phyloP scores from a whole-genome alignment of 2,888 invertebrate genomes.

The Andrena bucephala region DNA sequence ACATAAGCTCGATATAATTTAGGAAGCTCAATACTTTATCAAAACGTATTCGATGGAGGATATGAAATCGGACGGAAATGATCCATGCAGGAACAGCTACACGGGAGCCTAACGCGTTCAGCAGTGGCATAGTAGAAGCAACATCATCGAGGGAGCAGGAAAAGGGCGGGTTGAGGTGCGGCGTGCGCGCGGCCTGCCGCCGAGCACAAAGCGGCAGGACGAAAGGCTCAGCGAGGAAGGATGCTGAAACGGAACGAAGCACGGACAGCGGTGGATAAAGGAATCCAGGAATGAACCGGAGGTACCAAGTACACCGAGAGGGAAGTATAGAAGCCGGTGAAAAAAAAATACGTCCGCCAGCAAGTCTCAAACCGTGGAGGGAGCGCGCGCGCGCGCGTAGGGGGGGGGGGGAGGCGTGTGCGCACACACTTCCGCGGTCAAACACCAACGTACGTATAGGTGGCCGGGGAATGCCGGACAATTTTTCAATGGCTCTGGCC shows the following conservation, averaged over 20 bases:
- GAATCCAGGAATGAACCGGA: conserved; percentile 48
- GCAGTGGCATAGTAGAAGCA: conserved; percentile 12
- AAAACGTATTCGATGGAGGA: not conserved
- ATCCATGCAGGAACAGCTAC: not conserved
- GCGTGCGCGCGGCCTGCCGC: conserved; percentile 41
- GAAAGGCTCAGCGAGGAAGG: conserved; percentile 54
- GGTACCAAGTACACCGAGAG: conserved; percentile 40
- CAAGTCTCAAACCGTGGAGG: conserved; percentile 76
- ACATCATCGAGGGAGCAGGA: conserved; percentile 29
- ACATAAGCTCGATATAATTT: not conserved
- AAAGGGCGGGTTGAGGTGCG: conserved; percentile 31
- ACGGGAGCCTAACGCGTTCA: conserved; percentile 19
- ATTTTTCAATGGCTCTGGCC: conserved; percentile 84
- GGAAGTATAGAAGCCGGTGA: conserved; percentile 61
- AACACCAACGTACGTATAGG: conserved; percentile 40
- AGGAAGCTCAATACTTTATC: not conserved
- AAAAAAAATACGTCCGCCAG: conserved; percentile 71
- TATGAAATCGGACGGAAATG: not conserved
- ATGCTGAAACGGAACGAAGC: conserved; percentile 54
- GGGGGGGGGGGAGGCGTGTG: no score
- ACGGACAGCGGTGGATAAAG: conserved; percentile 56
- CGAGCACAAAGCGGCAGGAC: conserved; percentile 41
- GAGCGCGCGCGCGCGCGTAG: no score
- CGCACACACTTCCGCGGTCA: conserved; percentile 32
- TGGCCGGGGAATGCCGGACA: conserved; percentile 75